Base-by-base conservation (phyloP, 2,113 vertebrate genomes). In the Bubo bubo region DNA sequence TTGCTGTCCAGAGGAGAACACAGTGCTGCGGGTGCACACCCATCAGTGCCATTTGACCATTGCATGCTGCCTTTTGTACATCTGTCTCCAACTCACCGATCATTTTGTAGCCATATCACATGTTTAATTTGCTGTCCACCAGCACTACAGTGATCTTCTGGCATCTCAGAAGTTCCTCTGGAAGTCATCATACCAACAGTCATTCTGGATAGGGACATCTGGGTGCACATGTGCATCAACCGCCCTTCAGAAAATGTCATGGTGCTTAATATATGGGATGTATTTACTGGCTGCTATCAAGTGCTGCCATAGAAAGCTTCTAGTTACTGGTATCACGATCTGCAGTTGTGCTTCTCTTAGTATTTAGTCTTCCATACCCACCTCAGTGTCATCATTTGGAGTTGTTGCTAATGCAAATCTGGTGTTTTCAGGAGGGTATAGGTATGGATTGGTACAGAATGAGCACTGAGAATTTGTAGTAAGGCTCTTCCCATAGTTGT, bases 221-320 rank as follows among this genome's bases (percentile, higher is more conserved):
- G 50, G 49, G 47, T 80, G 59, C 73, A 79, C 37, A 41, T 2
- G 6, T 75, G 24, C 67, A 90, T 90, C 72, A 80, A 45, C 45
- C 83, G 79, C 86, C 68, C 62, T 86, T 94, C 92, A 90, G 52
- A 74, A 93, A 88, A 92, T 49, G 47, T 85, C 93, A 82, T 4
- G 8, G 68, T 37, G 24, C 43, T 49, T 75, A 63, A 37, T 49
- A 68, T 43, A 55, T 26, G 53, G 88, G 72, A 86, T 52, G 35
- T 28, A 91, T 93, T 94, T 91, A 60, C 39, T 73, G 50, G 70
- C 45, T 95, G 68, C 70, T 81, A 41, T 63, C 53, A 58, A 67
- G 34, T 50, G 70, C 34, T 86, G 35, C 49, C 35, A n/a, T 27
- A 56, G 82, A 88, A 80, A 79, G 10, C 13, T 62, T 64, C 20